Conservation (phyloP, 2,113 vertebrate genomes). For the Genyomyrus donnyi region DNA sequence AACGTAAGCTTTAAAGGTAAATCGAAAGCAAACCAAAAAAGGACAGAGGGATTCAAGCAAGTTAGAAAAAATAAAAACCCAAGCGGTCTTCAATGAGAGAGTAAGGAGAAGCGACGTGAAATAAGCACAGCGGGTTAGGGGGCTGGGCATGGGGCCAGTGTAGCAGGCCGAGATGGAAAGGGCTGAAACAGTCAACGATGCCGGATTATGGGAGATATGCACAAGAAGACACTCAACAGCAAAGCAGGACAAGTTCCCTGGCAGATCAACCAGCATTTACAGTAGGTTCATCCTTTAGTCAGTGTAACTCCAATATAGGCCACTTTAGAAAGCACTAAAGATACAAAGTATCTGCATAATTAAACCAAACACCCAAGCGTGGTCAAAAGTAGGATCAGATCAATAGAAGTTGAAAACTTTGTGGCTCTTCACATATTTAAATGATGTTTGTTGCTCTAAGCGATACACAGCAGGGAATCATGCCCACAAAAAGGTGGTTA, state of each 20-base stretch:
- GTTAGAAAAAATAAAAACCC: conserved; percentile 52
- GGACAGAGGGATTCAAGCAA: conserved; percentile 49
- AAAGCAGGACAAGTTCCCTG: conserved; percentile 27
- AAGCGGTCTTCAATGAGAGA: conserved; percentile 32
- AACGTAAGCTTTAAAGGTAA: conserved; percentile 77
- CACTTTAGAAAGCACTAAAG: background rate
- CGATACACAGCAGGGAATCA: conserved; percentile 41
- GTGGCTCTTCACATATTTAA: background rate
- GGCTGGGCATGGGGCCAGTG: conserved; percentile 32
- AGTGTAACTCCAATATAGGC: background rate
- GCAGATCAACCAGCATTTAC: conserved; percentile 14
- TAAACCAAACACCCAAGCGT: background rate
- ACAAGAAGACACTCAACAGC: conserved; percentile 14
- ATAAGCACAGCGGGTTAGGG: conserved; percentile 53
- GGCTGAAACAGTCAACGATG: conserved; percentile 22
- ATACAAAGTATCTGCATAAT: background rate
- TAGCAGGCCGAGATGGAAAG: conserved; percentile 32
- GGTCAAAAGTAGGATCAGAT: background rate
- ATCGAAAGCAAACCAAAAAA: conserved; percentile 63
- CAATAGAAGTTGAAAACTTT: background rate
- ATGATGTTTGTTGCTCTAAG: background rate
- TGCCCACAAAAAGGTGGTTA: conserved; percentile 42
- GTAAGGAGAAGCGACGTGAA: conserved; percentile 41
- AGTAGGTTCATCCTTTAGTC: background rate
- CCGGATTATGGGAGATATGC: conserved; percentile 21